phyloP scores from a whole-genome alignment of 2,113 vertebrate genomes.

The Hydropotes inermis region DNA sequence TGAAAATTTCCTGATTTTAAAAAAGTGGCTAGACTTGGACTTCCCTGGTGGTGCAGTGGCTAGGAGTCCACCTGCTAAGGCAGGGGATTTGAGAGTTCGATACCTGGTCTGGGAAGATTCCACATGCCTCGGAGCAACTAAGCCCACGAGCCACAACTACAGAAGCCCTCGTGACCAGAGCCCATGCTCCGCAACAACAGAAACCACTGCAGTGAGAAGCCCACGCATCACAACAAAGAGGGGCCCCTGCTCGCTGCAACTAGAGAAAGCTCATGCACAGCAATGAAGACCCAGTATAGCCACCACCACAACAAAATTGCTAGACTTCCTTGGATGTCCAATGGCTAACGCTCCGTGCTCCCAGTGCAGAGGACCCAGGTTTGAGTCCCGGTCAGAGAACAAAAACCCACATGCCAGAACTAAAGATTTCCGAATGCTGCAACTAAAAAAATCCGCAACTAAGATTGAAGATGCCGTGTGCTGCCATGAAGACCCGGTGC shows the following conservation, averaged over 20 bases:
- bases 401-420: not conserved
- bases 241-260: not conserved
- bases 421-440: not conserved
- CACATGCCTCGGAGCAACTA: not conserved
- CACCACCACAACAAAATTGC: not conserved
- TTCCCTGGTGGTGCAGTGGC: not conserved
- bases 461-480: not conserved
- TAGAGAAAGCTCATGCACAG: not conserved
- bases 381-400: not conserved
- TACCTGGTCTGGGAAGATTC: not conserved
- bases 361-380: not conserved
- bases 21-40: not conserved
- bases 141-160: not conserved
- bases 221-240: rapidly evolving
- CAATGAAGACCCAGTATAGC: not conserved
- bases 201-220: not conserved
- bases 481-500: not conserved
- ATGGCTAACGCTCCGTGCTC: not conserved
- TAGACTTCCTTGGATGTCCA: not conserved
- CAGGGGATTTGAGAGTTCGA: not conserved
- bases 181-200: not conserved
- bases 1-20: not conserved
- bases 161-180: not conserved
- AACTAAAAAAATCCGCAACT: not conserved
- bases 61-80: not conserved